Percentiles rank a stretch among this genome's conserved stretches.
phyloP scores from a whole-genome alignment of 2,113 vertebrate species.

The Xiphophorus hellerii region DNA sequence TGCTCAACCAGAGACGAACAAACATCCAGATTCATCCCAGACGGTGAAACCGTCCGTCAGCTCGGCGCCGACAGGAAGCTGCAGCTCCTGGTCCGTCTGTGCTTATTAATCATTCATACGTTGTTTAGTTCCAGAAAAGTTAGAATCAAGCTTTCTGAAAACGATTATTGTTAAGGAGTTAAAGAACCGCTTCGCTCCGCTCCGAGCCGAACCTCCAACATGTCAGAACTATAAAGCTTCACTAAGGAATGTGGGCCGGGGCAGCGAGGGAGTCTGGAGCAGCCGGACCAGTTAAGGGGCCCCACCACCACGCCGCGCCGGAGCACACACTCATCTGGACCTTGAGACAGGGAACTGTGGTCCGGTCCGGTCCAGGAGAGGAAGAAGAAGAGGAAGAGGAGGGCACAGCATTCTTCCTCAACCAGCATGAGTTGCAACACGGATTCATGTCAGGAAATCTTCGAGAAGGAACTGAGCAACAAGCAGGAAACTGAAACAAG shows the following conservation, averaged over 20 bases:
- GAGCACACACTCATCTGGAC: constrained; percentile 33
- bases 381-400: background rate
- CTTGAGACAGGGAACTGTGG: background rate
- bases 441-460: constrained; percentile 4
- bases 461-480: constrained; percentile 41
- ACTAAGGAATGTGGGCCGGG: constrained; percentile 78
- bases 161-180: background rate
- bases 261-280: constrained; percentile 75
- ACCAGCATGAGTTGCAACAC: constrained; percentile 20
- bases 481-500: constrained; percentile 41
- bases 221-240: constrained; percentile 82
- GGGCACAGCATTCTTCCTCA: constrained; percentile 9
- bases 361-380: constrained; percentile 28
- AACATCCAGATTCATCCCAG: background rate
- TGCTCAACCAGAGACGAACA: background rate
- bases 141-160: too few species aligned
- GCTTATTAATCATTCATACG: too few species aligned
- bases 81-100: too few species aligned
- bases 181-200: background rate
- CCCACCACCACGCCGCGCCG: constrained; percentile 71
- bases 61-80: too few species aligned
- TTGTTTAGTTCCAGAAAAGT: too few species aligned
- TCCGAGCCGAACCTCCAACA: constrained; percentile 63
- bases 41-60: too few species aligned
- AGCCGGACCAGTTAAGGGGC: constrained; percentile 78